Percentiles rank a stretch among this genome's conserved stretches.
These are phyloP conservation scores for Nycticorax nycticorax DNA, from an alignment of 2,113 vertebrate genomes.

Conservation along the genomic window DNA sequence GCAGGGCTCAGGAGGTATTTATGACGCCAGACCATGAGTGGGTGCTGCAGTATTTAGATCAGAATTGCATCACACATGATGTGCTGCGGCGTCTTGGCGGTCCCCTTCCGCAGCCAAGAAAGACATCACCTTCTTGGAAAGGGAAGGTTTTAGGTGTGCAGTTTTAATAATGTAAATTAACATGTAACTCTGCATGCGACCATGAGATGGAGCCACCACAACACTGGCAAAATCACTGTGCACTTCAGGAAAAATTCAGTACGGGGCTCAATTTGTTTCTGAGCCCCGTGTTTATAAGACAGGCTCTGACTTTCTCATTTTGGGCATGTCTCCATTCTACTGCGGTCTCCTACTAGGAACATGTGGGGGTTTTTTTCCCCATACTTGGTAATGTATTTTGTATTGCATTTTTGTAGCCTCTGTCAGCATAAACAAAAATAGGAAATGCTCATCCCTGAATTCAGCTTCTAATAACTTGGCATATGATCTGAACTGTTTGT, in stretches of 20 bases:
- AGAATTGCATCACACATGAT: background rate
- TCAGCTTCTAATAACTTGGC: slow-evolving; percentile 14
- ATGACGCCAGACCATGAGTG: background rate
- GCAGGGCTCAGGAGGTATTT: background rate
- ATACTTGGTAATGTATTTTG: slow-evolving; percentile 54
- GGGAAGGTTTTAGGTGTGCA: background rate
- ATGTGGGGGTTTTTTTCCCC: background rate
- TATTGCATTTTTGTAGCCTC: slow-evolving; percentile 10
- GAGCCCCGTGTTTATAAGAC: background rate
- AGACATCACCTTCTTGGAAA: background rate
- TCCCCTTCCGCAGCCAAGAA: background rate
- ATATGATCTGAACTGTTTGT: background rate
- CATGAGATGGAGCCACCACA: slow-evolving; percentile 34
- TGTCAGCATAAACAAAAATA: slow-evolving; percentile 50
- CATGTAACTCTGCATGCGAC: background rate
- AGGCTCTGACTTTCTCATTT: background rate
- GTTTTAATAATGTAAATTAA: background rate
- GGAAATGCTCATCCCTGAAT: slow-evolving; percentile 13
- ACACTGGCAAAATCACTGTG: background rate
- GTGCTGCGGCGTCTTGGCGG: background rate
- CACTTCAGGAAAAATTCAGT: background rate
- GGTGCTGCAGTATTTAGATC: background rate
- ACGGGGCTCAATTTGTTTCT: background rate
- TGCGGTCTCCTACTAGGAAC: background rate
- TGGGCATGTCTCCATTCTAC: background rate